Base-by-base conservation (phyloP, 2,888 invertebrate genomes). In the Dryocosmus kuriphilus region DNA sequence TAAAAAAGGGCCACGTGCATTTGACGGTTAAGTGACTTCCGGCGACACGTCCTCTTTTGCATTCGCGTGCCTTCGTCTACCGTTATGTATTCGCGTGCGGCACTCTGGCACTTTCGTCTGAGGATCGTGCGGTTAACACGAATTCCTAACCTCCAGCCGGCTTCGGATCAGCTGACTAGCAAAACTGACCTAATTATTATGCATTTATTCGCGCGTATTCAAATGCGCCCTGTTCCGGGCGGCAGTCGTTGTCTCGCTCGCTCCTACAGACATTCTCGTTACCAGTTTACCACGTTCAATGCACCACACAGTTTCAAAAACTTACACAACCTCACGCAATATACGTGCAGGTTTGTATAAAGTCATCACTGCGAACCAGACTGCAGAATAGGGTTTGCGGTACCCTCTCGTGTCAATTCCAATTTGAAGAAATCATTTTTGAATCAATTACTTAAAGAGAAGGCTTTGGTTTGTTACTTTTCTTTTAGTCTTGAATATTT, bases 171-270 rank as follows among this genome's bases (percentile, higher is more conserved):
- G 90, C 90, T 90, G 90, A 90, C 90, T 90, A 89, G 89, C 87
- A 90, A 91, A 91, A 90, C 89, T 91, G 91, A 91, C 91, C 91
- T 91, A 91, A 91, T 91, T 91, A 91, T 91, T 91, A 91, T 91
- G 91, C 90, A 91, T 91, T 91, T 91, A 91, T 91, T 91, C 91
- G 88, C 90, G 89, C 89, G 91, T 91, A 91, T 91, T 91, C 90
- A 91, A 91, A 91, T 91, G 90, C 90, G 89, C 88, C n/a, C n/a
- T n/a, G n/a, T n/a, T n/a, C n/a, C 86, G 85, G 82, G 88, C 88
- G 86, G 87, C 85, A 81, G 84, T 83, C 85, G 84, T 86, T 85
- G 84, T 82, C 81, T 84, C 81, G 82, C 83, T 84, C 80, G 78
- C 83, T 77, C 80, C 74, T 77, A 78, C 77, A 65, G 76, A 77